Evolutionary conservation across 2,888 invertebrate genomes (phyloP), one percentile per base, ranked within the genome.

Genomic region (Cepaea hortensis): DNA sequence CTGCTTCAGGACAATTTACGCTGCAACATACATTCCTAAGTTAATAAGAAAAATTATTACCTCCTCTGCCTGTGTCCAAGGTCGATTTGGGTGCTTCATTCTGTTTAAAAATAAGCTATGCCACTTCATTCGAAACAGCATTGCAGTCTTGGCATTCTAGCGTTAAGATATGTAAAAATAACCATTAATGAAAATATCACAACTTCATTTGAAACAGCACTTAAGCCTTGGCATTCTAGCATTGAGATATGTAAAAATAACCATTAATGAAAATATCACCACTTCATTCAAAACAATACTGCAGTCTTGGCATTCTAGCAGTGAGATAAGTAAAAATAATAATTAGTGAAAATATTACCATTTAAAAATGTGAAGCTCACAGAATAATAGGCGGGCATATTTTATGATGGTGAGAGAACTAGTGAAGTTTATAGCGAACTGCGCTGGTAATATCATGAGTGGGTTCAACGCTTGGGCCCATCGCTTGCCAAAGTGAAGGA

Each of bases 61-160:
- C 91, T 97, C 97, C 93, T 97, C 97, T 70, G 94, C 94, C 90
- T 94, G 95, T 6, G 95, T 94, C 92, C 94, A 94, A 18, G 94
- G 95, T 90, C 95, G 95, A 73, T 94, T 92, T 0, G 95, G 95
- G 18, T 94, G 92, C 81, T 94, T 91, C 93, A 95, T 94, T 76
- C 95, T 90, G 7, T 96, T 94, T 82, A 97, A 95, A 88, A 97
- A 96, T 23, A 97, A 93, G 3, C 96, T 96, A 92, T 96, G 96
- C 94, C 97, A 96, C 90, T 97, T 97, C 93, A 97, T 96, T 6
- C 97, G 61, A 48, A 87, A 84, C 80, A 62, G 46, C 35, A 84
- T 48, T 46, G 80, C 79, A 15, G 65, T 23, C 75, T 85, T 65
- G 15, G 85, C 85, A 73, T 55, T 80, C 85, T 85, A 50, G 55